Base-by-base conservation (phyloP, 2,888 invertebrate species). In the Tortrix viridana region DNA sequence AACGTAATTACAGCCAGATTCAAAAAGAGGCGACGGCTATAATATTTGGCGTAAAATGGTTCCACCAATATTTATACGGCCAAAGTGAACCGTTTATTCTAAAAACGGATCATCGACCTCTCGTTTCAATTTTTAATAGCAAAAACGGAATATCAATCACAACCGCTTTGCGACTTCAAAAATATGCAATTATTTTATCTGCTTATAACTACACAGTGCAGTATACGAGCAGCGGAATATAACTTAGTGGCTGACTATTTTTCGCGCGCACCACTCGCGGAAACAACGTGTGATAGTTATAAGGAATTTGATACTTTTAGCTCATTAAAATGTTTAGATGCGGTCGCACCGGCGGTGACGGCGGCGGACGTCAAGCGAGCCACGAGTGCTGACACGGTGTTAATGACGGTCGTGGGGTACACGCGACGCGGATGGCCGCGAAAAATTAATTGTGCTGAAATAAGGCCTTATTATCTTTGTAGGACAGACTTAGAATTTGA, bases 321-420 rank as follows among this genome's bases (percentile, higher is more conserved):
- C 16, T 44, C 16, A 2, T 20, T 59, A 37, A 50, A 23, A 2
- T 60, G 60, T 50, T 38, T 50, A 32, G 38, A 41, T 26, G 12
- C 23, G 18, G 46, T 23, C 14, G 2, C 46, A 19, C 12, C 41
- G 6, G 14, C 65, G 7, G 32, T 65, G 22, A 19, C 26, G 5
- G 19, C 48, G 1, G 16, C 32, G 0, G 60, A 65, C 16, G 60
- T 68, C 18, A 59, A 32, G 41, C 5, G 20, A 4, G 65, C 62
- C 2, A 65, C 57, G 3, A 7, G 3, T 0, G 9, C 46, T 0
- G 69, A 69, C 37, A 52, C 52, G 18, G 37, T 19, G 14, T 38
- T 67, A 48, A 20, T 50, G 16, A 67, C 54, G 0, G 69, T 69
- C 1, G 55, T 57, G 4, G 62, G 55, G 20, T 68, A 69, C 26